Conservation (phyloP, 2,113 vertebrate species). For the Sinocyclocheilus anophthalmus region DNA sequence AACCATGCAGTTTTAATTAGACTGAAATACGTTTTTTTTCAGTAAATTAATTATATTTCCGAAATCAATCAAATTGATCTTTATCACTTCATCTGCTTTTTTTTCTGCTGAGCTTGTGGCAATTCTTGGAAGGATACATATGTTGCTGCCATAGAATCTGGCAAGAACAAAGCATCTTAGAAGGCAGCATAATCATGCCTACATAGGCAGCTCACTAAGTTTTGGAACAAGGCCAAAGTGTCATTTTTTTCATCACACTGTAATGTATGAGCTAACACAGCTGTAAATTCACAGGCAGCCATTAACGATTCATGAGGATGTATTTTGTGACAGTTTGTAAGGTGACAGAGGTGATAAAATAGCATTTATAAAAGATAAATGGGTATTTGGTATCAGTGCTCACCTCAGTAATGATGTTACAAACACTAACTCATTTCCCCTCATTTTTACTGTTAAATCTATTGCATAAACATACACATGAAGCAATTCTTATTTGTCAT, state of each 20-base stretch:
- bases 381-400: neutral
- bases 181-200: neutral
- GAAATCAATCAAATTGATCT: neutral
- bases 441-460: neutral
- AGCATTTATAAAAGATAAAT: constrained; percentile 20
- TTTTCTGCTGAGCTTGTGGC: too few species aligned
- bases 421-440: neutral
- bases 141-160: too few species aligned
- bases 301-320: neutral
- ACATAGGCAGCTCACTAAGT: neutral
- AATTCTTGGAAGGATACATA: neutral
- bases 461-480: neutral
- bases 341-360: constrained; percentile 19
- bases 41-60: too few species aligned
- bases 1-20: neutral
- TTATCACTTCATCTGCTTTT: too few species aligned
- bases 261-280: neutral
- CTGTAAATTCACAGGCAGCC: neutral
- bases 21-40: neutral
- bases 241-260: neutral
- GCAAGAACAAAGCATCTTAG: neutral
- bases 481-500: neutral
- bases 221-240: neutral
- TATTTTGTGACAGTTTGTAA: constrained; percentile 1
- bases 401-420: neutral